A percentile compares a stretch with the other conserved stretches of the same genome.
phyloP scores from a whole-genome alignment of 2,113 vertebrate species.

The Gymnobelideus leadbeateri region DNA sequence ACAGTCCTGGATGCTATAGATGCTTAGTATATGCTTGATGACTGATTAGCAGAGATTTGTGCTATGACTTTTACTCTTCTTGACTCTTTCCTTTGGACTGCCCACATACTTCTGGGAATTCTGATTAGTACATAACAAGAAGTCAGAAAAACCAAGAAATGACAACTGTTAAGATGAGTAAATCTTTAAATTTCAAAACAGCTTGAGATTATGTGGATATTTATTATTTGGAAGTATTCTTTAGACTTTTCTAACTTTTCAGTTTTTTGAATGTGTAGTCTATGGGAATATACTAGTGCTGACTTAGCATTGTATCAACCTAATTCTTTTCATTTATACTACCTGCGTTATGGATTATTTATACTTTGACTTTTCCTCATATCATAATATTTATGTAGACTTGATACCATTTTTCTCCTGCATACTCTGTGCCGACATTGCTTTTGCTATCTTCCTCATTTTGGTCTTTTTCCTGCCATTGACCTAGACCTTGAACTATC shows the following conservation, averaged over 20 bases:
- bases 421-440: neutral
- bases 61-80: neutral
- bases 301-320: slow-evolving; percentile 1
- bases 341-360: neutral
- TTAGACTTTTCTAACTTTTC: slow-evolving; percentile 10
- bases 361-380: neutral
- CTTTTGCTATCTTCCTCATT: neutral
- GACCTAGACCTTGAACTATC: neutral
- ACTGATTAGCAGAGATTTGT: neutral
- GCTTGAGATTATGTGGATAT: slow-evolving; percentile 44
- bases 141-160: neutral
- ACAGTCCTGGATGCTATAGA: neutral
- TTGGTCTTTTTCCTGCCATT: neutral
- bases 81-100: neutral
- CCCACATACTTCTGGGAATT: neutral
- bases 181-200: neutral
- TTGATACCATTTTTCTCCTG: neutral
- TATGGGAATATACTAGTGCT: neutral
- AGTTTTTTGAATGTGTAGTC: slow-evolving; percentile 38
- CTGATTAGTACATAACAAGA: neutral
- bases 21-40: neutral
- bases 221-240: slow-evolving; percentile 26
- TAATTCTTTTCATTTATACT: slow-evolving; percentile 13
- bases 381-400: neutral
- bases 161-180: neutral